Base-by-base conservation (phyloP, 30 jellyfish, hydroid and myxozoan species). In the Pseudorhiza aurosa region DNA sequence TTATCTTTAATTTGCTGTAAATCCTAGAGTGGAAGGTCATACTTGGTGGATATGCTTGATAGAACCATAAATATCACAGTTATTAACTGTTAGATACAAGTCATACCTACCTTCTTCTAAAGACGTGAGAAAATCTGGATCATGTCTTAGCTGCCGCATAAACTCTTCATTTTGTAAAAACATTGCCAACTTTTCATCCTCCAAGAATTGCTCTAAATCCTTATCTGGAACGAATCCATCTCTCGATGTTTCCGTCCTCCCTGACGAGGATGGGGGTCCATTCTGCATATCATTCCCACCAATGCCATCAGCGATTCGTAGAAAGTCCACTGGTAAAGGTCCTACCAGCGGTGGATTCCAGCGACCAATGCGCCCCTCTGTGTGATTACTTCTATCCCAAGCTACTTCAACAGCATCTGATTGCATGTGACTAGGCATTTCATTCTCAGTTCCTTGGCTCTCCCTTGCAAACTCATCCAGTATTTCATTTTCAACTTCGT, bases 111-210 rank as follows among this genome's bases (percentile, higher is more conserved):
- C 99, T 74, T 95, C 99, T 80, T 93, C 99, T 14, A 93, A 63
- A 33, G 99, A 85, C 68, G 70, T 35, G 15, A 93, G 89, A 68
- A 93, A 93, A 19, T 93, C 99, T 44, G 90, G 93, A 82, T 93
- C 93, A 24, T 71, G 87, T 46, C 99, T 40, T n/a, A 93, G 88
- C 58, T 93, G 92, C 1, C 99, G 79, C 77, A 93, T 71, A 68
- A 93, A 93, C 74, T 93, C 99, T 56, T 93, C 97, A 68, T 93
- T 93, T 47, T 93, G 99, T 49, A 93, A 77, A 76, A 86, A 93
- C 95, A 93, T 62, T 6, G 99, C 99, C 22, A 93, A 76, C 57
- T 80, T 93, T 53, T 93, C 97, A 62, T 93, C 99, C 69, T 93
- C 99, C 36, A 93, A 62, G 58, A 73, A 93, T 57, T 94, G 92